These are phyloP conservation scores for Ennomos erosarius DNA, from an alignment of 2,888 invertebrate species.

Conservation along the genomic window DNA sequence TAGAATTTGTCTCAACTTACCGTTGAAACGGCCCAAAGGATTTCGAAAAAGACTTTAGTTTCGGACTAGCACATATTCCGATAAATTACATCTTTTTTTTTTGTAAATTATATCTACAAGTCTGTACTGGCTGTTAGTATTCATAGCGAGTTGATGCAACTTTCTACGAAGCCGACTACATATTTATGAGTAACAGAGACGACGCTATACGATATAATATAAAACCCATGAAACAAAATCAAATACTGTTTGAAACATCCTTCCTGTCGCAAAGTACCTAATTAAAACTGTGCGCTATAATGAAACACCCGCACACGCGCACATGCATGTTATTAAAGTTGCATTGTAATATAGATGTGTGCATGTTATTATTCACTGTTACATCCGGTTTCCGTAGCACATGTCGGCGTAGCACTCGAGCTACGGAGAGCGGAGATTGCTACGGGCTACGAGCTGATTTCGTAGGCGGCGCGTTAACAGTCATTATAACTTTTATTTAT, in stretches of 20 bases:
- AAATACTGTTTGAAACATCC: slow-evolving; percentile 3
- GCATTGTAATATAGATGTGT: slow-evolving; percentile 4
- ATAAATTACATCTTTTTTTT: no score
- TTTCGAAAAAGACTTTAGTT: no score
- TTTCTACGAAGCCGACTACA: no score
- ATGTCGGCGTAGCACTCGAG: slow-evolving; percentile 47
- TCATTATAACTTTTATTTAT: no score
- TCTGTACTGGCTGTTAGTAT: no score
- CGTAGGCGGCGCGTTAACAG: slow-evolving; percentile 20
- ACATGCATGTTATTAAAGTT: neutral
- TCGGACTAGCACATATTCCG: no score
- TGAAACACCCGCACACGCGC: slow-evolving; percentile 11
- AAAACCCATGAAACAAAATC: neutral
- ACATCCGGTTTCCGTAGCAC: slow-evolving; percentile 55
- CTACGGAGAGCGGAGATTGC: slow-evolving; percentile 53
- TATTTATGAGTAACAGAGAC: no score
- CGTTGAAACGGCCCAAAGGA: no score
- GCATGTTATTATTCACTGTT: slow-evolving; percentile 46
- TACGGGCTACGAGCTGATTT: slow-evolving; percentile 40
- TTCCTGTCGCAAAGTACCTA: slow-evolving; percentile 14
- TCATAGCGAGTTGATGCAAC: no score
- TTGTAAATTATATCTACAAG: no score
- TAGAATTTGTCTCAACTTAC: no score
- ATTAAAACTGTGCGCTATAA: slow-evolving; percentile 25
- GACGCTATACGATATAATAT: no score